Evolutionary conservation across 2,888 invertebrate genomes (phyloP).

Genomic region (Agrochola macilenta): DNA sequence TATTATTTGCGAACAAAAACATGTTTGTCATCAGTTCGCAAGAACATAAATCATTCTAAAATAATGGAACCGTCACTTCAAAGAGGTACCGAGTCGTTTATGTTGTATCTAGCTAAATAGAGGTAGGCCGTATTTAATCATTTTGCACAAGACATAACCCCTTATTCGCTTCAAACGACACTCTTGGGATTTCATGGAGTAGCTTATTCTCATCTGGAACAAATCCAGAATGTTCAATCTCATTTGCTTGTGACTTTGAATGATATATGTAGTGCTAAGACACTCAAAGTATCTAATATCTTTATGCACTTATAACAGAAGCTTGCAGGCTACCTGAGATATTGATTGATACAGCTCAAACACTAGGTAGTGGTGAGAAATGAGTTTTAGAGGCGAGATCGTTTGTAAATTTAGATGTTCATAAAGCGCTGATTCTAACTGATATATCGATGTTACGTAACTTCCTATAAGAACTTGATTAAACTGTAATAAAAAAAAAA

Average conservation of each 20-base stretch:
- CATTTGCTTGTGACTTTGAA: slow-evolving; percentile 23
- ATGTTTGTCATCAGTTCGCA: slow-evolving; percentile 26
- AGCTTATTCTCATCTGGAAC: slow-evolving; percentile 32
- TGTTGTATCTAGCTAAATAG: slow-evolving; percentile 10
- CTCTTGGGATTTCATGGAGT: slow-evolving; percentile 21
- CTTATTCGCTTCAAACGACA: slow-evolving; percentile 13
- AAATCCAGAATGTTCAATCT: slow-evolving; percentile 23
- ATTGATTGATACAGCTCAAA: not conserved
- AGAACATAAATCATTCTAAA: slow-evolving; percentile 39
- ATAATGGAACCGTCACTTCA: slow-evolving; percentile 39
- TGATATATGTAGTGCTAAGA: slow-evolving; percentile 3
- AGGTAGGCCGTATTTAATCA: slow-evolving; percentile 10
- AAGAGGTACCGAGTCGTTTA: not conserved
- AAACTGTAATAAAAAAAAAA: too few species aligned
- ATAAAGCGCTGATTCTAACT: not conserved
- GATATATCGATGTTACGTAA: not conserved
- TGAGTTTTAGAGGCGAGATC: not conserved
- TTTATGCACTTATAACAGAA: not conserved
- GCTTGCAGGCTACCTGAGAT: not conserved
- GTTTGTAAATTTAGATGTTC: not conserved
- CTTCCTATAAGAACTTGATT: too few species aligned
- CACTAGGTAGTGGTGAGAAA: not conserved
- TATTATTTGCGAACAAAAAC: slow-evolving; percentile 45
- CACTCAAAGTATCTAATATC: not conserved
- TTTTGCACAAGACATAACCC: slow-evolving; percentile 11